phyloP scores from a whole-genome alignment of 2,797 vertebrate genomes.

The Sciurus carolinensis region DNA sequence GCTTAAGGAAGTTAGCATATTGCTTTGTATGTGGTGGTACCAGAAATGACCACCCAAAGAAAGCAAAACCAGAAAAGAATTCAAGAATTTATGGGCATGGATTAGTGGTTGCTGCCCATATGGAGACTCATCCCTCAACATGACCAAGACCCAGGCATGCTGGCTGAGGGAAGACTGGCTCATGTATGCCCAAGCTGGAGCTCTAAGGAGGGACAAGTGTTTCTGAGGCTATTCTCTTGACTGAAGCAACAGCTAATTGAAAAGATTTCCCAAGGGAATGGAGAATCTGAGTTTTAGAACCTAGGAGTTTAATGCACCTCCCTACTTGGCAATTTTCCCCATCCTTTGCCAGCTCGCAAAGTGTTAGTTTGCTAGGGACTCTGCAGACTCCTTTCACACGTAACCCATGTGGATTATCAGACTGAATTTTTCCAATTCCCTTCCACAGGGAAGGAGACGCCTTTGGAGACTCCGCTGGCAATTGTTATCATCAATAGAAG shows the following conservation, averaged over 20 bases:
- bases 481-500: not conserved
- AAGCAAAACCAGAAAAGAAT: slow-evolving; percentile 7
- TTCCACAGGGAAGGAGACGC: not conserved
- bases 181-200: not conserved
- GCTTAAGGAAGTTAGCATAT: not conserved
- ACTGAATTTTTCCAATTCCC: slow-evolving; percentile 2
- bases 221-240: not conserved
- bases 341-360: not conserved
- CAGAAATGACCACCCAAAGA: slow-evolving; percentile 23
- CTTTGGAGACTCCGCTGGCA: not conserved
- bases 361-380: not conserved
- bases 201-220: not conserved
- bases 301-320: not conserved
- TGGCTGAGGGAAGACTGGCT: not conserved
- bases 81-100: not conserved
- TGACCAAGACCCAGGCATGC: not conserved
- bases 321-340: not conserved
- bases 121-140: not conserved
- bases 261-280: not conserved
- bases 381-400: not conserved
- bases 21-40: not conserved
- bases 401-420: not conserved
- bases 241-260: not conserved
- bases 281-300: not conserved
- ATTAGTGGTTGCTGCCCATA: slow-evolving; percentile 12